These are phyloP conservation scores for Arnoldichthys spilopterus DNA, from an alignment of 2,797 vertebrate species.

Conservation along the genomic window DNA sequence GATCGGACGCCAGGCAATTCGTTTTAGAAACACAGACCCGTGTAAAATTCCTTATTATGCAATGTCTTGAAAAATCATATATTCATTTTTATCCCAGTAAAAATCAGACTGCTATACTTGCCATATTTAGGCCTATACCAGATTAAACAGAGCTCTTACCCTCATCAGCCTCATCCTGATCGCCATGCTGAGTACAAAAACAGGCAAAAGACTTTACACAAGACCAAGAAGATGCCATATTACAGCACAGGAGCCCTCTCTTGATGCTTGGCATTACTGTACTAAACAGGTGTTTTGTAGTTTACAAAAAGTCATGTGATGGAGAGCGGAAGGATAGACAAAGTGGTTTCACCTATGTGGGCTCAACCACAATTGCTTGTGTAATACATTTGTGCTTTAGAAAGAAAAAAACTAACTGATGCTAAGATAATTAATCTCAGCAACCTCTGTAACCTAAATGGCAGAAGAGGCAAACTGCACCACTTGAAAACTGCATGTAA, in stretches of 20 bases:
- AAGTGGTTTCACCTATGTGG: neutral
- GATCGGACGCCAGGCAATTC: too few relatives aligned
- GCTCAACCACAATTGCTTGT: neutral
- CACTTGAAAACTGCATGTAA: neutral
- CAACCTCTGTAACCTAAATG: neutral
- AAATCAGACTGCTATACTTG: neutral
- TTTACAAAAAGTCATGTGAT: slow-evolving; percentile 21
- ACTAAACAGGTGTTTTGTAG: slow-evolving; percentile 4
- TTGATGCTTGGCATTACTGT: neutral
- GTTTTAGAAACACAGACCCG: too few relatives aligned
- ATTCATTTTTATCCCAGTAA: neutral
- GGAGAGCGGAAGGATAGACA: neutral
- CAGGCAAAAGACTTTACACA: neutral
- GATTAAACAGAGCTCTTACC: neutral
- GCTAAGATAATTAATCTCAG: neutral
- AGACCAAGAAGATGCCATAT: slow-evolving; percentile 9
- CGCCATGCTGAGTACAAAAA: neutral
- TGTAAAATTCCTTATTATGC: too few relatives aligned
- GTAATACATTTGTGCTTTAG: neutral
- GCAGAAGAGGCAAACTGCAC: neutral
- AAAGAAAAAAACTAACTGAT: neutral
- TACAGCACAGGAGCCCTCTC: neutral
- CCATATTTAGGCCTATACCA: neutral
- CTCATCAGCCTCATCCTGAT: neutral
- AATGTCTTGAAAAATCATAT: too few relatives aligned